Evolutionary conservation across 2,797 vertebrate genomes (phyloP).

Genomic region (Chaetophractus vellerosus): DNA sequence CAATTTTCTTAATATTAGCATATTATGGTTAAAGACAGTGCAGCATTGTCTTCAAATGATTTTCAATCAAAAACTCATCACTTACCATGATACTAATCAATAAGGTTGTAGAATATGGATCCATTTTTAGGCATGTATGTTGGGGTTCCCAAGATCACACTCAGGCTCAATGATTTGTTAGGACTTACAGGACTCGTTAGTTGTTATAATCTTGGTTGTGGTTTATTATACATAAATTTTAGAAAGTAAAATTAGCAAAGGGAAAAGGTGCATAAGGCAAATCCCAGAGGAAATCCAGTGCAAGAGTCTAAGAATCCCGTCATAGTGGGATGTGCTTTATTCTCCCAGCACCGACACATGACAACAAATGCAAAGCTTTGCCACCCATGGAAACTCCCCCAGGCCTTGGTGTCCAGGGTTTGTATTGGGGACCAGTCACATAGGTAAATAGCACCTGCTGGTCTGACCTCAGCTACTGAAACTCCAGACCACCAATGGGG

Average conservation of each 20-base stretch:
- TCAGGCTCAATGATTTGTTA: not conserved
- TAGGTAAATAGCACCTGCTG: too few species aligned
- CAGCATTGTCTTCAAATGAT: not conserved
- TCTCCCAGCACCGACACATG: not conserved
- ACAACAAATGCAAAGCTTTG: not conserved
- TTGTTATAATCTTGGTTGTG: not conserved
- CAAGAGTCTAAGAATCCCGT: not conserved
- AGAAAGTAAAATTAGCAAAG: too few species aligned
- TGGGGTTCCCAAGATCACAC: not conserved
- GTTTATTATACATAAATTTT: not conserved
- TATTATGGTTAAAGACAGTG: too few species aligned
- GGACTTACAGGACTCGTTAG: not conserved
- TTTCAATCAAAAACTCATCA: too few species aligned
- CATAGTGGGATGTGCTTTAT: fast-evolving
- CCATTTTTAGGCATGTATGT: not conserved
- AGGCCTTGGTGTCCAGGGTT: not conserved
- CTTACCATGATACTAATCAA: fast-evolving
- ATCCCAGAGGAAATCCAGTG: not conserved
- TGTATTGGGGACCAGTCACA: too few species aligned
- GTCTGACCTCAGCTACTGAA: not conserved
- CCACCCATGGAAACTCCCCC: not conserved
- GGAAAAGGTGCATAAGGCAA: not conserved
- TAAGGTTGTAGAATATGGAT: fast-evolving
- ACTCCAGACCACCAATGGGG: too few species aligned
- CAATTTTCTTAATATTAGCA: not conserved